Evolutionary conservation across 2,113 vertebrate species (phyloP).

Genomic region (Ancistrus triradiatus): DNA sequence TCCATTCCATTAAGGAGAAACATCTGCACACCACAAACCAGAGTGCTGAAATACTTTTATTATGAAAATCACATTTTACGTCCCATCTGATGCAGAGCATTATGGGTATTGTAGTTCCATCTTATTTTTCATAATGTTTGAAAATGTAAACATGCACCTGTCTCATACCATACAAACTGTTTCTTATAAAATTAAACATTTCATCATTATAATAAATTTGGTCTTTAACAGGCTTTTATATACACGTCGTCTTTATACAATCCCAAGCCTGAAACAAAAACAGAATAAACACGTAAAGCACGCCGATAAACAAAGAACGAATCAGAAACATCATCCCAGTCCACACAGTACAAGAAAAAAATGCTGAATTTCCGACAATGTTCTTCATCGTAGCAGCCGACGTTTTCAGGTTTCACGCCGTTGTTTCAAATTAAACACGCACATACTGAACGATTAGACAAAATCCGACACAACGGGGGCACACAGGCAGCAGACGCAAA

Average conservation of each 20-base stretch:
- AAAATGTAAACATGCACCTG: background rate
- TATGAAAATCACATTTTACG: constrained; percentile 31
- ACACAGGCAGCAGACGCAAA: no score
- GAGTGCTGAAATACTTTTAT: constrained; percentile 8
- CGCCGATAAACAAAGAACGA: no score
- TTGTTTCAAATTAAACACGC: no score
- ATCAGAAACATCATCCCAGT: no score
- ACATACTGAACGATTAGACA: no score
- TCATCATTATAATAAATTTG: constrained; percentile 20
- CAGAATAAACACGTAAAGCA: background rate
- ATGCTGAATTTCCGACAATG: no score
- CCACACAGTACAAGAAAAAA: no score
- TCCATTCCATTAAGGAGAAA: no score
- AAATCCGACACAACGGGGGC: no score
- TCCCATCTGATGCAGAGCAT: constrained; percentile 1
- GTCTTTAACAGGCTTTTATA: constrained; percentile 13
- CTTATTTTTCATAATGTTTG: constrained; percentile 24
- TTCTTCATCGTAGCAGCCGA: no score
- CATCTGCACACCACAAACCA: no score
- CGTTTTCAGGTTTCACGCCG: no score
- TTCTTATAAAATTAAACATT: constrained; percentile 58
- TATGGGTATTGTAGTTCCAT: constrained; percentile 19
- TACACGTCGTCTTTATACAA: background rate
- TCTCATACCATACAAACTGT: constrained; percentile 16
- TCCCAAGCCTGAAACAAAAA: background rate